Evolutionary conservation across 1,140 invertebrate species (phyloP), one percentile per base, ranked within the genome.

Genomic region (Drosophila bifasciata): DNA sequence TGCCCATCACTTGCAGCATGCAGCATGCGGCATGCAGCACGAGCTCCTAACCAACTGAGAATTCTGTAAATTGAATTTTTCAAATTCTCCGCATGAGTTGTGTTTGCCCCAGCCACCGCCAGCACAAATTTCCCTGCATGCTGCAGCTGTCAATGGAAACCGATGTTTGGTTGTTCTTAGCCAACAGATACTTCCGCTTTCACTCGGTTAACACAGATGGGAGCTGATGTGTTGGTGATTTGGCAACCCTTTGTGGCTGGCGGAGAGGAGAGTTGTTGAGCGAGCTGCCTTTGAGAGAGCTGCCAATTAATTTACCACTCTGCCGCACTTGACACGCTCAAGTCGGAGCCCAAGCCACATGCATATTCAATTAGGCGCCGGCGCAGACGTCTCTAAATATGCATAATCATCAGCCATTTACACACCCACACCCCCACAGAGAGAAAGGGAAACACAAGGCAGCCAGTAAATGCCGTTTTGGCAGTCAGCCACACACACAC

Each of bases 281-380:
- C 40, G 15, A 17, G 36, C 40, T 39, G 56, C 39, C 49, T 61
- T 43, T 15, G 51, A 57, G 51, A 57, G 45, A 72, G 59, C 19
- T 40, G 13, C 59, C 45, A 86, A 88, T 86, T 88, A 86, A 83
- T 78, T 78, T 66, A 75, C 62, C 76, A 67, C 61, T 72, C 48
- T 64, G 59, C 61, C 60, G 48, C 57, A 49, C 63, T 76, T 40
- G 76, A 57, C 57, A 53, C 53, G 17, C 64, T 51, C 50, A n/a
- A n/a, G 56, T 58, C 76, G 61, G 45, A 39, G 23, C 17, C 59
- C 32, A 15, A 3, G 0, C 15, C 43, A 3, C 17, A 45, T 74
- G 63, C 44, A 85, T 69, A 85, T 85, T 85, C 81, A 86, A 85
- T 85, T 85, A 86, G 81, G 63, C 59, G 62, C 66, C 69, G 69